Conservation (phyloP, 2,797 vertebrate genomes). For the Botia almorhae region DNA sequence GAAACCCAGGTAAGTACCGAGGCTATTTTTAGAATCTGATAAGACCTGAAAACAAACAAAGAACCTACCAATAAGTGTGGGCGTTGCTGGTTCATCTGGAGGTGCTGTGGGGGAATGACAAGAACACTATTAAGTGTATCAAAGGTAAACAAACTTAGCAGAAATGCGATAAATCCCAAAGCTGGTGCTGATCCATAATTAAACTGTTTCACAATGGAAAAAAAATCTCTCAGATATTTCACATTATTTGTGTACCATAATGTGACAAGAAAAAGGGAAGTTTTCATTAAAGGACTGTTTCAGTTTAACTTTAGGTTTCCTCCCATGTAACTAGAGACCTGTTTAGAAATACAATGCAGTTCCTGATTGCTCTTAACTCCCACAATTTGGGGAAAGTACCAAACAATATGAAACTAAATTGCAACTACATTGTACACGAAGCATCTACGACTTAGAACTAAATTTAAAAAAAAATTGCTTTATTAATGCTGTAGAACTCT, state of each 20-base stretch:
- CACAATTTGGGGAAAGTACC: slow-evolving; percentile 78
- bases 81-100: slow-evolving; percentile 48
- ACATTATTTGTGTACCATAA: slow-evolving; percentile 20
- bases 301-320: slow-evolving; percentile 70
- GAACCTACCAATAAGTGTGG: slow-evolving; percentile 70
- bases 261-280: slow-evolving; percentile 53
- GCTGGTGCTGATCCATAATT: slow-evolving; percentile 9
- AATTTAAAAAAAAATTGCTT: slow-evolving; percentile 2
- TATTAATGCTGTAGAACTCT: not conserved
- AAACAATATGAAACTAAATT: slow-evolving; percentile 48
- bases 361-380: slow-evolving; percentile 64
- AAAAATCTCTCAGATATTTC: not conserved
- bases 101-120: slow-evolving; percentile 55
- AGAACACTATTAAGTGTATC: not conserved
- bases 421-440: slow-evolving; percentile 64
- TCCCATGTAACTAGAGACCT: slow-evolving; percentile 57
- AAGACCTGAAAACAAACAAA: slow-evolving; percentile 9
- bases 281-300: slow-evolving; percentile 63
- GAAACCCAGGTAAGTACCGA: not conserved
- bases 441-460: slow-evolving; percentile 44
- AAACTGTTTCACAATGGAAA: slow-evolving; percentile 11
- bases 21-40: slow-evolving; percentile 15
- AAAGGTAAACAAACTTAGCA: not conserved
- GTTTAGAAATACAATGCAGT: slow-evolving; percentile 61
- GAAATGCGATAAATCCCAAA: not conserved